A percentile compares a stretch with the other conserved stretches of the same genome.
Evolutionary conservation across 35 echinoderm and acorn worm genomes (phyloP).

Genomic region (Strongylocentrotus purpuratus): DNA sequence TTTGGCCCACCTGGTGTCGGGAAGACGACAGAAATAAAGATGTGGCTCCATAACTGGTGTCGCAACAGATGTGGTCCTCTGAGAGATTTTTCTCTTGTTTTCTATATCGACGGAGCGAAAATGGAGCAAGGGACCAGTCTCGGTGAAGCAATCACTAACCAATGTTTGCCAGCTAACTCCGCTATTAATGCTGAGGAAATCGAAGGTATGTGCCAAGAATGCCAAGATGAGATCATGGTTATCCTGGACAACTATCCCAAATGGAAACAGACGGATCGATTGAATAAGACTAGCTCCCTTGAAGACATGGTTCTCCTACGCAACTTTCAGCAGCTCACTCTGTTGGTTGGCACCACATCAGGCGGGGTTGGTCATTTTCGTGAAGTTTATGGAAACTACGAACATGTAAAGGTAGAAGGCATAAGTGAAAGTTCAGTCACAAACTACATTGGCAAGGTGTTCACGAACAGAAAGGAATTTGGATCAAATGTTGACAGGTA

Average conservation of each 20-base stretch:
- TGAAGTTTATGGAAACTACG: slow-evolving; percentile 18
- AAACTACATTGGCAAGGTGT: neutral
- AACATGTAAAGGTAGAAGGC: neutral
- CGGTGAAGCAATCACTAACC: neutral
- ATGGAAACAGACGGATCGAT: no score
- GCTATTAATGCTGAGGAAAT: neutral
- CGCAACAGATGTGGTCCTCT: neutral
- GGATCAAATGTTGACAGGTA: neutral
- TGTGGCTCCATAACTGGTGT: neutral
- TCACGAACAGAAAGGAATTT: neutral
- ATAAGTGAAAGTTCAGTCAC: neutral
- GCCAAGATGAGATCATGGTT: neutral
- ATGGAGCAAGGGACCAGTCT: neutral
- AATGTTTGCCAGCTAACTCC: neutral
- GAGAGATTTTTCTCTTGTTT: neutral
- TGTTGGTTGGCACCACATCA: neutral
- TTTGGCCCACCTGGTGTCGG: neutral
- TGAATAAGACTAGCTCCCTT: neutral
- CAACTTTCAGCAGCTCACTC: neutral
- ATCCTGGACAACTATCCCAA: neutral
- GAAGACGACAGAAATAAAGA: slow-evolving; percentile 7
- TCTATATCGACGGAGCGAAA: neutral
- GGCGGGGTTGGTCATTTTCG: neutral
- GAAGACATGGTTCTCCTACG: neutral
- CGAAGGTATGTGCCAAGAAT: neutral